Evolutionary conservation across 2,113 vertebrate genomes (phyloP).

Genomic region (Onychorhynchus coronatus): DNA sequence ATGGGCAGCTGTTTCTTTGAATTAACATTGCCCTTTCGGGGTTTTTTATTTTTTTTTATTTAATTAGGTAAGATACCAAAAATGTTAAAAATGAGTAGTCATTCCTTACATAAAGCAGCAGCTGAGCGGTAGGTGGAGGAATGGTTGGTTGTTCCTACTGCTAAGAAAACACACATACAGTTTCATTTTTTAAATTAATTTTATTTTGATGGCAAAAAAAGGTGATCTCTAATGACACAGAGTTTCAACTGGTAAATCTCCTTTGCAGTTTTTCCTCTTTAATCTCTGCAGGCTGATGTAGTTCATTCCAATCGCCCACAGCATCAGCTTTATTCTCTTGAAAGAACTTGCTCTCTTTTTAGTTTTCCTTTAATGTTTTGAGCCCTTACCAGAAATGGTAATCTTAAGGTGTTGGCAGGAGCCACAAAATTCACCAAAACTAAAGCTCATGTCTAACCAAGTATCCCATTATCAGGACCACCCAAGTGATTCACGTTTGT

Average conservation of each 20-base stretch:
- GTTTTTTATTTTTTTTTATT: not conserved
- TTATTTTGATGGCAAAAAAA: conserved; percentile 31
- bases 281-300: conserved; percentile 13
- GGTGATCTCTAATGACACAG: not conserved
- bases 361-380: conserved; percentile 24
- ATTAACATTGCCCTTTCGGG: not conserved
- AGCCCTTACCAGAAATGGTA: conserved; percentile 25
- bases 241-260: not conserved
- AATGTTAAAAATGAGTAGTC: conserved; percentile 43
- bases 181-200: conserved; percentile 10
- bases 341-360: conserved; percentile 30
- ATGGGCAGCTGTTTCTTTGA: not conserved
- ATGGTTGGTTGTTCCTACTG: conserved; percentile 36
- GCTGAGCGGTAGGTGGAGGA: conserved; percentile 59
- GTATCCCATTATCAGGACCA: not conserved
- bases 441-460: not conserved
- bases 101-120: conserved; percentile 66
- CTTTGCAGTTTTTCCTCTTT: conserved; percentile 12
- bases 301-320: conserved; percentile 18
- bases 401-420: conserved; percentile 22
- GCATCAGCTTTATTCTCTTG: conserved; percentile 32
- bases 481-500: not conserved
- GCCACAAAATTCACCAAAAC: not conserved
- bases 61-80: not conserved
- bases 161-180: not conserved